These are phyloP conservation scores for Macheiramphus alcinus DNA, from an alignment of 2,113 vertebrate species.

Conservation along the genomic window DNA sequence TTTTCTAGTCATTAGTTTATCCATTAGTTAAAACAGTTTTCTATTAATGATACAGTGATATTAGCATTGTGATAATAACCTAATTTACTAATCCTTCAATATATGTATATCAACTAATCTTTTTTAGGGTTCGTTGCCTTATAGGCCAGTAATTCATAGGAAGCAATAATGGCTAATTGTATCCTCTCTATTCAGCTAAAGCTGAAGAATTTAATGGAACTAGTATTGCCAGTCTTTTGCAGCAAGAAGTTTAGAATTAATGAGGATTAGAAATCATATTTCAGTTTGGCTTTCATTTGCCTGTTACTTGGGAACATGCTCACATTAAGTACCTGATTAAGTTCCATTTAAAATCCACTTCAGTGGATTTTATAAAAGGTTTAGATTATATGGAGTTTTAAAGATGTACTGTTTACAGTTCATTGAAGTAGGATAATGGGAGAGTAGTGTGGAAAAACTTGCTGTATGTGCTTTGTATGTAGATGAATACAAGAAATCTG, in stretches of 20 bases:
- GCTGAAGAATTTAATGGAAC: background rate
- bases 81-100: background rate
- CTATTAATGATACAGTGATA: background rate
- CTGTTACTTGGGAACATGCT: background rate
- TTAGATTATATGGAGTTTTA: background rate
- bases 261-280: constrained; percentile 27
- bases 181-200: background rate
- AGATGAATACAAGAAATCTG: background rate
- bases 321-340: background rate
- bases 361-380: background rate
- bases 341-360: background rate
- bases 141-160: background rate
- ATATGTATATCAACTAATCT: background rate
- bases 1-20: background rate
- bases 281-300: background rate
- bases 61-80: background rate
- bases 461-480: background rate
- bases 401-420: background rate
- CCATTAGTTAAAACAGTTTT: background rate
- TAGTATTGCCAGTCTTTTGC: background rate
- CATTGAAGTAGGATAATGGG: background rate
- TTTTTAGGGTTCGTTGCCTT: background rate
- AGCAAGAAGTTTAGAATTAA: background rate
- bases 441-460: background rate
- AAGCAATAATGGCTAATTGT: background rate